Percentiles rank a stretch among this genome's conserved stretches.
Evolutionary conservation across 2,888 invertebrate genomes (phyloP).

Genomic region (Dasysyrphus albostriatus): DNA sequence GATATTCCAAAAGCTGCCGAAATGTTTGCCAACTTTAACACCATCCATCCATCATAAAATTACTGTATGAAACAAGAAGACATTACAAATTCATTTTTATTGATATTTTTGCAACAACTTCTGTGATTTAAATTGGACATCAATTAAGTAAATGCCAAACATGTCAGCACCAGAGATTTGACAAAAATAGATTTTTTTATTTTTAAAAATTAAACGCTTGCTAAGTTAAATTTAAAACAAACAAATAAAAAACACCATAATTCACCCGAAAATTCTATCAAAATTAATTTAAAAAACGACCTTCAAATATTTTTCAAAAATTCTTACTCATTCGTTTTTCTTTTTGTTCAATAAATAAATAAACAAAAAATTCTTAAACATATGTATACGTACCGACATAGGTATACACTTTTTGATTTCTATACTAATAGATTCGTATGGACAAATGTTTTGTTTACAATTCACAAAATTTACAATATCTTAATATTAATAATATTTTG

Average conservation of each 20-base stretch:
- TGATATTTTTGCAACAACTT: not conserved
- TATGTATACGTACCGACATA: too few relatives aligned
- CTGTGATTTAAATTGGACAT: not conserved
- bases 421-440: not conserved
- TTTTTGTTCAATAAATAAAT: not conserved
- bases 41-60: too few relatives aligned
- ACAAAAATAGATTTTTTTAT: not conserved
- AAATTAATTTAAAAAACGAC: slow-evolving; percentile 14
- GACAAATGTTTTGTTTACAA: not conserved
- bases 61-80: too few relatives aligned
- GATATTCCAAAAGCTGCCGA: too few relatives aligned
- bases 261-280: not conserved
- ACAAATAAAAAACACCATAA: not conserved
- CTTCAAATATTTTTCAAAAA: slow-evolving; percentile 21
- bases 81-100: not conserved
- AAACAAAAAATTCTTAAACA: not conserved
- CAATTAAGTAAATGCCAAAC: not conserved
- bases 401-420: too few relatives aligned
- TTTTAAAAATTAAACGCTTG: not conserved
- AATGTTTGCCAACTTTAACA: too few relatives aligned
- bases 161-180: not conserved
- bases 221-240: not conserved
- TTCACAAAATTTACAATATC: not conserved
- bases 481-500: slow-evolving; percentile 2
- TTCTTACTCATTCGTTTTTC: not conserved